phyloP scores from a whole-genome alignment of 1,140 invertebrate species.

The Episyrphus balteatus region DNA sequence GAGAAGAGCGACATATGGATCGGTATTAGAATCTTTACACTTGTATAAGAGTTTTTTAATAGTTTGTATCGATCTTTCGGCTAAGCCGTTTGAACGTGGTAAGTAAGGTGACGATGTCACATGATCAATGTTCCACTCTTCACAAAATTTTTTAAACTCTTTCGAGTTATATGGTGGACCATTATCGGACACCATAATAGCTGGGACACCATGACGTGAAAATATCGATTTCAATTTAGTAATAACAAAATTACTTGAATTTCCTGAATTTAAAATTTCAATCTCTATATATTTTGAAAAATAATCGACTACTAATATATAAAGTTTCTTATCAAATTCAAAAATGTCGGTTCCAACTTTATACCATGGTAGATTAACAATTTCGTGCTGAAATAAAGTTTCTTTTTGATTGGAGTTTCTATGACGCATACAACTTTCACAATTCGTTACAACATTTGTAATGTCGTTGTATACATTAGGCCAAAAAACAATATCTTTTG shows the following conservation, averaged over 20 bases:
- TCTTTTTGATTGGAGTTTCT: constrained; percentile 5
- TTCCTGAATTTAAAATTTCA: constrained; percentile 1
- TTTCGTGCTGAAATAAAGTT: constrained; percentile 1
- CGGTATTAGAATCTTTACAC: constrained; percentile 3
- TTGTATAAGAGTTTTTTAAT: constrained; percentile 5
- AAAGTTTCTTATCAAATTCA: constrained; percentile 21
- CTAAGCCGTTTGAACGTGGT: constrained; percentile 5
- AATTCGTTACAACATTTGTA: constrained; percentile 31
- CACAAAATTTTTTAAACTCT: constrained; percentile 5
- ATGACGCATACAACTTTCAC: constrained; percentile 12
- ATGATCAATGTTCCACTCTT: constrained; percentile 1
- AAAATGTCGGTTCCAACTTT: constrained; percentile 20
- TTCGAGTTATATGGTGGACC: constrained; percentile 5
- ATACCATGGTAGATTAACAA: constrained; percentile 3
- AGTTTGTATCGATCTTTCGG: constrained; percentile 3
- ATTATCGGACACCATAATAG: constrained; percentile 7
- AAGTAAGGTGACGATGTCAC: not conserved
- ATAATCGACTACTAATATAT: constrained; percentile 21
- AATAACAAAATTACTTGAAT: not conserved
- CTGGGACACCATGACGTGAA: constrained; percentile 6
- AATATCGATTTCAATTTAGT: constrained; percentile 8
- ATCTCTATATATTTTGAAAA: constrained; percentile 9
- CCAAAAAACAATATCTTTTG: constrained; percentile 37
- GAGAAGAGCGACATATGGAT: constrained; percentile 9
- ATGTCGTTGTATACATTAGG: constrained; percentile 38